Conservation (phyloP, 2,113 vertebrate genomes). For the Tringa solitaria region DNA sequence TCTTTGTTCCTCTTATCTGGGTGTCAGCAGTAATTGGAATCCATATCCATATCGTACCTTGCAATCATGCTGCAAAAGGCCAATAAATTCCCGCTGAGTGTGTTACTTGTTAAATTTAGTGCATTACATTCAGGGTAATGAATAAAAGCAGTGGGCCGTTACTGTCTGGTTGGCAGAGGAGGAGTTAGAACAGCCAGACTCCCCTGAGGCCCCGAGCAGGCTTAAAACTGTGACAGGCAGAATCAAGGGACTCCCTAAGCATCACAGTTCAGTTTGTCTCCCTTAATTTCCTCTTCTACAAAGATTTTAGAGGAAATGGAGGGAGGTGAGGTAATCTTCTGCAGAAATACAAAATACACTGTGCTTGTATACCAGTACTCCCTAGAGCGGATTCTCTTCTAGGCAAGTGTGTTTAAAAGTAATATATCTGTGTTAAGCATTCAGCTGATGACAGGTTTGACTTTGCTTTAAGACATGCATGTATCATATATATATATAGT, state of each 20-base stretch:
- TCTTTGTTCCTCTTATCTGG: slow-evolving; percentile 75
- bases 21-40: slow-evolving; percentile 80
- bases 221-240: slow-evolving; percentile 70
- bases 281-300: slow-evolving; percentile 69
- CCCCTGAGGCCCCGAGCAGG: slow-evolving; percentile 52
- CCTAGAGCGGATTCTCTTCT: slow-evolving; percentile 15
- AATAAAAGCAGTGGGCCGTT: slow-evolving; percentile 81
- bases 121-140: slow-evolving; percentile 77
- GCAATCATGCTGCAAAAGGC: slow-evolving; percentile 77
- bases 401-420: slow-evolving; percentile 28
- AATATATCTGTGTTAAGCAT: neutral
- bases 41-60: slow-evolving; percentile 77
- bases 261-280: slow-evolving; percentile 67
- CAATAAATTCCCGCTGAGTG: slow-evolving; percentile 79
- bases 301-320: slow-evolving; percentile 50
- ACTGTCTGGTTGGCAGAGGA: slow-evolving; percentile 73
- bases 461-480: neutral
- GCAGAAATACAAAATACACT: slow-evolving; percentile 48
- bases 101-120: slow-evolving; percentile 82
- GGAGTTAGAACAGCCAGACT: slow-evolving; percentile 70
- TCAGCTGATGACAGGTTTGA: neutral
- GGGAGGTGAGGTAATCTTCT: slow-evolving; percentile 45
- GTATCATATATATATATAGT: neutral
- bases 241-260: slow-evolving; percentile 67
- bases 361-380: neutral